Percentiles rank a stretch among this genome's conserved stretches.
phyloP scores from a whole-genome alignment of 1,140 invertebrate genomes.

The Pseudomyrmex gracilis region DNA sequence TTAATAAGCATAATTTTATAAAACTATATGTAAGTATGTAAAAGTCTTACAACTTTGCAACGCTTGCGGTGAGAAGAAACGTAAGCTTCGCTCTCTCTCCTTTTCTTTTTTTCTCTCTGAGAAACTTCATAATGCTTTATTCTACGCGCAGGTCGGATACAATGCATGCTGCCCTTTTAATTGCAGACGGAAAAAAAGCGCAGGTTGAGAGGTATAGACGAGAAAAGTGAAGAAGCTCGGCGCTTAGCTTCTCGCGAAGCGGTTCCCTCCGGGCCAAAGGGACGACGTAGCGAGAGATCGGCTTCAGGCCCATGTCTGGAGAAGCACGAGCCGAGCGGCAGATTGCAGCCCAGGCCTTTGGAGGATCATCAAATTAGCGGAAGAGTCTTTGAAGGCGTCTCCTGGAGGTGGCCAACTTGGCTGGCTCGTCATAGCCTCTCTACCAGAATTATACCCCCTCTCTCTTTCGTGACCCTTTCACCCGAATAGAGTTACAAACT shows the following conservation, averaged over 20 bases:
- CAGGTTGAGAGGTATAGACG: conserved; percentile 38
- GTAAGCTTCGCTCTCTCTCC: neutral
- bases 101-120: too few species aligned
- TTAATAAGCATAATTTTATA: neutral
- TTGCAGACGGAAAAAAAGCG: conserved; percentile 42
- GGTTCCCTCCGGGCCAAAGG: conserved; percentile 58
- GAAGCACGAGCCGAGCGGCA: conserved; percentile 78
- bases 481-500: conserved; percentile 77
- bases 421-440: conserved; percentile 77
- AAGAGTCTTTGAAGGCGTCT: conserved; percentile 83
- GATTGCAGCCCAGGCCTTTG: conserved; percentile 82
- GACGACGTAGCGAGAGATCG: conserved; percentile 72
- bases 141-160: neutral
- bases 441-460: conserved; percentile 74
- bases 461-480: conserved; percentile 69
- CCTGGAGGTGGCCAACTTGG: conserved; percentile 77
- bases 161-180: conserved; percentile 62
- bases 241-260: conserved; percentile 72
- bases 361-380: conserved; percentile 85
- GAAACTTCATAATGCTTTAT: too few species aligned
- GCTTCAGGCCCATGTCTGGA: conserved; percentile 72
- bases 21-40: neutral
- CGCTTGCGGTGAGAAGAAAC: neutral
- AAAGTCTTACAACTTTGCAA: neutral
- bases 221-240: conserved; percentile 71